These are phyloP conservation scores for Anastatus disparis DNA, from an alignment of 1,140 invertebrate species.

Conservation along the genomic window DNA sequence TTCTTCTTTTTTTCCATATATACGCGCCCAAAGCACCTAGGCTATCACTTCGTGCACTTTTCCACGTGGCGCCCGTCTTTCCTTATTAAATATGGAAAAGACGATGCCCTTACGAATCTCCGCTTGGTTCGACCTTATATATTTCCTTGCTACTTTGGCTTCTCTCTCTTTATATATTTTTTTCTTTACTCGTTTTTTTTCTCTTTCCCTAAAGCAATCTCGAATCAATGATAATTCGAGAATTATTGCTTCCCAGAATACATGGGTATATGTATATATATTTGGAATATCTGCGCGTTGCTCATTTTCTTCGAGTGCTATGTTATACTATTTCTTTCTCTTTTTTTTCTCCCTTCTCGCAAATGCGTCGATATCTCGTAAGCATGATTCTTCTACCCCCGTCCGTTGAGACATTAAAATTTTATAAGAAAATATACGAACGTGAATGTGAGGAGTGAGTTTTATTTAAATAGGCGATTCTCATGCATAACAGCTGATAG, in stretches of 20 bases:
- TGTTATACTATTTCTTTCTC: no score
- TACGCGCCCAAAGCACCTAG: no score
- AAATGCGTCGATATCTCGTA: no score
- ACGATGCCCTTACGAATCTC: conserved; percentile 30
- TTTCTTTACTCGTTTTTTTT: not conserved
- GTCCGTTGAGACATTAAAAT: no score
- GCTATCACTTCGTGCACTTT: not conserved
- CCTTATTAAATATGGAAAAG: conserved; percentile 26
- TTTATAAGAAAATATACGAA: no score
- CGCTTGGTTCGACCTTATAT: not conserved
- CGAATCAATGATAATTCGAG: conserved; percentile 34
- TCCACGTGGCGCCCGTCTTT: not conserved
- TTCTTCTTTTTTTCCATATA: not conserved
- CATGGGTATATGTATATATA: no score
- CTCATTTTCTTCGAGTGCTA: no score
- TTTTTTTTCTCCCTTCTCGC: no score
- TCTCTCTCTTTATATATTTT: not conserved
- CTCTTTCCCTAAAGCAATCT: conserved; percentile 9
- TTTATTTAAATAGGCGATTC: conserved; percentile 23
- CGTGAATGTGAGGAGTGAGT: not conserved
- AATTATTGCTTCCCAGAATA: conserved; percentile 34
- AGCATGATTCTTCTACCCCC: no score
- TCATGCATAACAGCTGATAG: not conserved
- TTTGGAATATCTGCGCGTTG: no score
- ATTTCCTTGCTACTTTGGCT: not conserved